Evolutionary conservation across 2,888 invertebrate species (phyloP), one percentile per base, ranked within the genome.

Genomic region (Diarsia dahlii): DNA sequence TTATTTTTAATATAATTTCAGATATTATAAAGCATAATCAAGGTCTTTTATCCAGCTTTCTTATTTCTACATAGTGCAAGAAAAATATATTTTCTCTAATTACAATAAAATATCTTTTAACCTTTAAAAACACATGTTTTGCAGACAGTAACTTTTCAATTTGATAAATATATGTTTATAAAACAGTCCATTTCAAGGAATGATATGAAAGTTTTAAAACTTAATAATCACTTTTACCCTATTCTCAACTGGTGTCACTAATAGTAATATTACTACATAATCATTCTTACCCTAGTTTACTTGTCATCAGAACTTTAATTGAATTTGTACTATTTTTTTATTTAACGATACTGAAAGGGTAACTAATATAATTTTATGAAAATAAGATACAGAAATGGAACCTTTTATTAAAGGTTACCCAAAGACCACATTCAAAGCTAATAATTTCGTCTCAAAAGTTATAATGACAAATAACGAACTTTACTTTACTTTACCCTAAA

Each of bases 401-500:
- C 39, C 3, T 15, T n/a, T n/a, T 54, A n/a, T 0, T 23, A 23
- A 54, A 5, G n/a, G 3, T 45, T 39, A 71, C 2, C 4, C 23
- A 45, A 72, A 23, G 23, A 23, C 10, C 23, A 58, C 71, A 72
- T 3, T 48, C 18, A 56, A 72, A 56, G n/a, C n/a, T 0, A 15
- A 6, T 6, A 10, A 46, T 23, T 15, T 34, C 4, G 9, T 23
- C 18, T 50, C 15, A 54, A 45, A 74, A 68, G 46, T 68, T 68
- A 18, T 50, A 80, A 68, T 80, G 81, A 80, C 81, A 79, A 79
- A 79, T 80, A 48, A 74, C 28, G 46, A 75, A 28, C n/a, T 52
- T 80, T 78, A 78, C n/a, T 52, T 80, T 78, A 78, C 75, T 28
- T 28, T 28, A 28, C 75, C 80, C 64, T 81, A 82, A 5, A 20